Conservation (phyloP, 2,113 vertebrate genomes). For the Progne subis region DNA sequence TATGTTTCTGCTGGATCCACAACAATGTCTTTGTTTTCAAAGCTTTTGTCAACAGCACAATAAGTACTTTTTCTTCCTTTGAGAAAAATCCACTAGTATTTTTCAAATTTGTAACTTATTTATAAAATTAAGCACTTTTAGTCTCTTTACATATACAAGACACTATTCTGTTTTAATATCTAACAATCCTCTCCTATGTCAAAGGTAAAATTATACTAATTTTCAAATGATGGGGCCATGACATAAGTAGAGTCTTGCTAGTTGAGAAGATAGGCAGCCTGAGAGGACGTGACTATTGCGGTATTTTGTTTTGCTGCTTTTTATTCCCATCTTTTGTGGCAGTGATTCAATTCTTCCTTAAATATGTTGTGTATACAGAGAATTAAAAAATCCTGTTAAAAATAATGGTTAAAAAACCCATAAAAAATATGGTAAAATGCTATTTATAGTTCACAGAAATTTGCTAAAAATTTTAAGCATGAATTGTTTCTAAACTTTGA, state of each 20-base stretch:
- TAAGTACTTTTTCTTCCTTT: neutral
- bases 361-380: neutral
- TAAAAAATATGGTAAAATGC: neutral
- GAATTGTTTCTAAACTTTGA: neutral
- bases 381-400: neutral
- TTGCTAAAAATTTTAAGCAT: neutral
- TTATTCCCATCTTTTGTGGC: neutral
- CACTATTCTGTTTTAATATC: neutral
- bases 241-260: neutral
- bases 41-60: neutral
- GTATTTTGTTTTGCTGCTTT: neutral
- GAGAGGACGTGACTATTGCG: neutral
- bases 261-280: neutral
- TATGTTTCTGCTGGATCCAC: neutral
- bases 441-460: neutral
- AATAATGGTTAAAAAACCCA: too few species aligned
- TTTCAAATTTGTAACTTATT: neutral
- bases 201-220: neutral
- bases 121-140: neutral
- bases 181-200: neutral
- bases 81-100: neutral
- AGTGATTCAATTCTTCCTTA: neutral
- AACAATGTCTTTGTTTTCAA: neutral
- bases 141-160: neutral
- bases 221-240: neutral